Percentiles rank a stretch among this genome's conserved stretches.
These are phyloP conservation scores for Alviniconcha marisindica DNA, from an alignment of 1,140 invertebrate species.

Conservation along the genomic window DNA sequence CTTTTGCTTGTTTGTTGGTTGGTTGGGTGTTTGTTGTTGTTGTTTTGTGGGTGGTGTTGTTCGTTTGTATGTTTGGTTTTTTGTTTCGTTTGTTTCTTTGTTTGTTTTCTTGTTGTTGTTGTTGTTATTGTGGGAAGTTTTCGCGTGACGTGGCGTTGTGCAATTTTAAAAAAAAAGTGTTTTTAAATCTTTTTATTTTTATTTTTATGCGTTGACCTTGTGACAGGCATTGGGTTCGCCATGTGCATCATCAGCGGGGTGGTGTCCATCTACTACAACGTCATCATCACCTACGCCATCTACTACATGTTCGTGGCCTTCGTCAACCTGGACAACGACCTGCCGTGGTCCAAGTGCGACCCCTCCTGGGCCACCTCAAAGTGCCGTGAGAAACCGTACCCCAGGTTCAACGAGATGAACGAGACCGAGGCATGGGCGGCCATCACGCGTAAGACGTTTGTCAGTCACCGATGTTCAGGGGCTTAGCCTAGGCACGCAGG, in stretches of 20 bases:
- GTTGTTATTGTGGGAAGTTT: too few relatives aligned
- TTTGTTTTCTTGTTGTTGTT: background rate
- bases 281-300: constrained; percentile 75
- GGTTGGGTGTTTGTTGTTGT: background rate
- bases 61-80: too few relatives aligned
- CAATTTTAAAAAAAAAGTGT: too few relatives aligned
- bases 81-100: background rate
- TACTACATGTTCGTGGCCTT: constrained; percentile 73
- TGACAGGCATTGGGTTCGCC: constrained; percentile 70
- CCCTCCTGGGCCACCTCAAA: background rate
- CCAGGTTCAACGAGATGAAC: background rate
- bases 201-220: too few relatives aligned
- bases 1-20: background rate
- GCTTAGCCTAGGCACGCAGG: too few relatives aligned
- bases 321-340: constrained; percentile 58
- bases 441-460: constrained; percentile 1
- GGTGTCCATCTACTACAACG: constrained; percentile 74
- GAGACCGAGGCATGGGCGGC: background rate
- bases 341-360: constrained; percentile 66
- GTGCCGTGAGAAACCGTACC: constrained; percentile 12
- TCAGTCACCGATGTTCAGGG: too few relatives aligned
- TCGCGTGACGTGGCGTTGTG: too few relatives aligned
- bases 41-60: background rate
- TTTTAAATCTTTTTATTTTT: too few relatives aligned
- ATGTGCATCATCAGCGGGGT: constrained; percentile 71